Percentiles rank a stretch among this genome's conserved stretches.
phyloP scores from a whole-genome alignment of 1,140 invertebrate species.

The Aphaenogaster rudis region DNA sequence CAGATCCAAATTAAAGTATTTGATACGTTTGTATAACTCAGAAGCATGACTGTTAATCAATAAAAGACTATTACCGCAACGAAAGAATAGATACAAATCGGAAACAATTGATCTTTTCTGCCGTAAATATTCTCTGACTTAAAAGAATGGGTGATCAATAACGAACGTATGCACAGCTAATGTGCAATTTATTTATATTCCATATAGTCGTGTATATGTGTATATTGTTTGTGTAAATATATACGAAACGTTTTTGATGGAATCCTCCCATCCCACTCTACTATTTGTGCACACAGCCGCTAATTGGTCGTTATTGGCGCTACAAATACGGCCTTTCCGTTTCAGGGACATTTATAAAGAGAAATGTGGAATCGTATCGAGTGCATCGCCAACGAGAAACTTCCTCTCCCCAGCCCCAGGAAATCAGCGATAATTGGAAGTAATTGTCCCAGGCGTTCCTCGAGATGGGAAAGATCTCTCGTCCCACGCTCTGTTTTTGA shows the following conservation, averaged over 20 bases:
- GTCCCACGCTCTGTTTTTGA: constrained; percentile 2
- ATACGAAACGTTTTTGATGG: background rate
- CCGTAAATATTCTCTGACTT: background rate
- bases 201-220: too few relatives aligned
- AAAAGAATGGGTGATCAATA: constrained; percentile 36
- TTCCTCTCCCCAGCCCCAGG: background rate
- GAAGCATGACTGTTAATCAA: background rate
- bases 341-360: constrained; percentile 19
- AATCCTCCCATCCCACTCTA: background rate
- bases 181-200: constrained; percentile 7
- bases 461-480: background rate
- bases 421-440: constrained; percentile 57
- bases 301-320: constrained; percentile 30
- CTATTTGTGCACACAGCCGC: background rate
- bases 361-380: constrained; percentile 12
- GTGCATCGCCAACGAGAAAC: background rate
- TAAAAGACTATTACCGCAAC: background rate
- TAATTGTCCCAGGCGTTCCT: constrained; percentile 23
- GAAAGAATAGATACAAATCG: constrained; percentile 4
- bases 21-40: background rate
- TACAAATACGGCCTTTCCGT: background rate
- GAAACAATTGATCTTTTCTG: constrained; percentile 31
- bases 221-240: background rate
- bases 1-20: background rate
- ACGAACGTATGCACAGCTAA: background rate